A percentile compares a stretch with the other conserved stretches of the same genome.
These are phyloP conservation scores for Hormaphis cornu DNA, from an alignment of 1,140 invertebrate species.

Conservation along the genomic window DNA sequence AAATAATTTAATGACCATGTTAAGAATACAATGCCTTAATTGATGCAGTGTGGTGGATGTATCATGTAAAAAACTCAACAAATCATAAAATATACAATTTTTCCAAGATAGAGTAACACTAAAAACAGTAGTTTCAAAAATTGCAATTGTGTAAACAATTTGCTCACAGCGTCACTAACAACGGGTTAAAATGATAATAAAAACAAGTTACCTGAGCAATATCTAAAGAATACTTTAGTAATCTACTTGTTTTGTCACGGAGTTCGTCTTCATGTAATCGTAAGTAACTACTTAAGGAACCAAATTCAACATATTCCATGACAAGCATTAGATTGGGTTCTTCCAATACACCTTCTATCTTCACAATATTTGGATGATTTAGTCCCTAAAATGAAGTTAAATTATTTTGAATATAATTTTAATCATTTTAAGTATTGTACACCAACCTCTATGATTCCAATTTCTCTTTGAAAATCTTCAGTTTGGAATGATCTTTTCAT, in stretches of 20 bases:
- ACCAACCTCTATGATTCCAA: slow-evolving; percentile 62
- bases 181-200: background rate
- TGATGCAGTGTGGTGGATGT: too few relatives aligned
- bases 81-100: too few relatives aligned
- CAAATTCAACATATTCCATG: slow-evolving; percentile 78
- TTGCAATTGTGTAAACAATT: too few relatives aligned
- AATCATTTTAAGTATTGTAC: background rate
- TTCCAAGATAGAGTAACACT: too few relatives aligned
- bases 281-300: slow-evolving; percentile 69
- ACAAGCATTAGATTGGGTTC: slow-evolving; percentile 67
- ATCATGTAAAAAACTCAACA: too few relatives aligned
- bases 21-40: too few relatives aligned
- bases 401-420: slow-evolving; percentile 30
- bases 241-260: slow-evolving; percentile 43
- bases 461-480: slow-evolving; percentile 60
- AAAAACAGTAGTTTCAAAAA: too few relatives aligned
- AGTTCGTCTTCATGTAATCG: slow-evolving; percentile 47
- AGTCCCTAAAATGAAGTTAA: slow-evolving; percentile 49
- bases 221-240: slow-evolving; percentile 67
- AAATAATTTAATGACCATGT: too few relatives aligned
- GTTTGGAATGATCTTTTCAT: slow-evolving; percentile 38
- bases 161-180: too few relatives aligned
- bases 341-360: slow-evolving; percentile 69
- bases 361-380: slow-evolving; percentile 76
- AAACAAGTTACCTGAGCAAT: slow-evolving; percentile 54